Conservation (phyloP, 2,888 invertebrate species). For the Cabera pusaria region DNA sequence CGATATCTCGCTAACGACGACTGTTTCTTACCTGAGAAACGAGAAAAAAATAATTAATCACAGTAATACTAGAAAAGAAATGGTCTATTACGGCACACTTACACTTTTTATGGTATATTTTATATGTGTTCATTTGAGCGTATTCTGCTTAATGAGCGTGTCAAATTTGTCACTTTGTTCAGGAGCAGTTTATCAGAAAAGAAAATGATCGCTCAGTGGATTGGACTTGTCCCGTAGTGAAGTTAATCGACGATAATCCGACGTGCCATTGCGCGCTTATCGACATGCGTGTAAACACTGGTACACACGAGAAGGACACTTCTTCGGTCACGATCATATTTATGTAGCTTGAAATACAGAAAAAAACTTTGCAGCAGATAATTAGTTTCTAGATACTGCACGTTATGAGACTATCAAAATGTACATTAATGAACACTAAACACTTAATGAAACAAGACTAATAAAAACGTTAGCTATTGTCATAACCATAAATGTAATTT, state of each 20-base stretch:
- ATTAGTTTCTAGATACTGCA: no score
- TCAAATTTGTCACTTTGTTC: slow-evolving; percentile 8
- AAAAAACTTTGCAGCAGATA: no score
- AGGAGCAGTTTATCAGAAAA: slow-evolving; percentile 14
- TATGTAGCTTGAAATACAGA: no score
- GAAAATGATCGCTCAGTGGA: slow-evolving; percentile 20
- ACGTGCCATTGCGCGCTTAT: slow-evolving; percentile 20
- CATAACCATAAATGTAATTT: no score
- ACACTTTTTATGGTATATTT: no score
- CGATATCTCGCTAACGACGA: slow-evolving; percentile 39
- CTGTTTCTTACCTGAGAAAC: slow-evolving; percentile 54
- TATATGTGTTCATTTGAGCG: neutral
- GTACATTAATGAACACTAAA: no score
- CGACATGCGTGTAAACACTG: slow-evolving; percentile 11
- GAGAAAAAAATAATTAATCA: slow-evolving; percentile 30
- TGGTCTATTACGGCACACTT: no score
- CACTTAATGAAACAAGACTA: no score
- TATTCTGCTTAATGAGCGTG: slow-evolving; percentile 11
- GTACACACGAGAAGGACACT: slow-evolving; percentile 18
- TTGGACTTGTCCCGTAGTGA: slow-evolving; percentile 10
- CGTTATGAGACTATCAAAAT: no score
- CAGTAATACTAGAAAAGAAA: no score
- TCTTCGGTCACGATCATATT: slow-evolving; percentile 19
- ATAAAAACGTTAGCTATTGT: no score
- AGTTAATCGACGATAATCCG: slow-evolving; percentile 25